Evolutionary conservation across 2,113 vertebrate genomes (phyloP).

Genomic region (Oreotrochilus melanogaster): DNA sequence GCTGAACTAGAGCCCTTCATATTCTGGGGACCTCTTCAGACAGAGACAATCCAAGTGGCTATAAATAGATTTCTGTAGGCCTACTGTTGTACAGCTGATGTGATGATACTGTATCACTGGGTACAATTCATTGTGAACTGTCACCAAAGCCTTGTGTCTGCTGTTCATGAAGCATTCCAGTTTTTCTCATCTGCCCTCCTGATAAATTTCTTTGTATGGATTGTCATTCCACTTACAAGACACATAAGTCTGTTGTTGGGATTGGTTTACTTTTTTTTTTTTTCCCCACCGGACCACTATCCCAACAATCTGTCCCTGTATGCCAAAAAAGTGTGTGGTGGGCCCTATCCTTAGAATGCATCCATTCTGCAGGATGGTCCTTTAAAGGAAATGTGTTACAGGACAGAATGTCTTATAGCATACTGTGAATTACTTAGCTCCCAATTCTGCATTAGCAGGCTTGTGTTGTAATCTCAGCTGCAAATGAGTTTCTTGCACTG

Average conservation of each 20-base stretch:
- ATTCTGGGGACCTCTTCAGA: neutral
- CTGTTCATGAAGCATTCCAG: neutral
- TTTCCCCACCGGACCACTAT: neutral
- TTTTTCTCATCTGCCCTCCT: neutral
- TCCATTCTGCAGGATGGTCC: neutral
- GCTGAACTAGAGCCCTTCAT: neutral
- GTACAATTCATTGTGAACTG: neutral
- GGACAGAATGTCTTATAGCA: neutral
- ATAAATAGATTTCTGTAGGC: conserved; percentile 1
- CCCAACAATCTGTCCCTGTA: neutral
- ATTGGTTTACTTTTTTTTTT: neutral
- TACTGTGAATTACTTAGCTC: neutral
- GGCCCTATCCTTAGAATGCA: neutral
- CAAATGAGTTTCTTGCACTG: neutral
- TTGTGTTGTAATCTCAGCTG: neutral
- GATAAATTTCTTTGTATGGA: neutral
- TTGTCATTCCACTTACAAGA: neutral
- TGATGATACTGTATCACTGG: neutral
- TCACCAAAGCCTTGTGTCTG: conserved; percentile 32
- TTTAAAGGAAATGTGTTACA: neutral
- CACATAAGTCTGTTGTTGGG: neutral
- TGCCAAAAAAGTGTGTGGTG: neutral
- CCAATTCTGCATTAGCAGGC: neutral
- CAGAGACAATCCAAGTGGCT: neutral
- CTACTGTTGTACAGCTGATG: neutral